Conservation (phyloP, 2,113 vertebrate genomes). For the Elachura formosa region DNA sequence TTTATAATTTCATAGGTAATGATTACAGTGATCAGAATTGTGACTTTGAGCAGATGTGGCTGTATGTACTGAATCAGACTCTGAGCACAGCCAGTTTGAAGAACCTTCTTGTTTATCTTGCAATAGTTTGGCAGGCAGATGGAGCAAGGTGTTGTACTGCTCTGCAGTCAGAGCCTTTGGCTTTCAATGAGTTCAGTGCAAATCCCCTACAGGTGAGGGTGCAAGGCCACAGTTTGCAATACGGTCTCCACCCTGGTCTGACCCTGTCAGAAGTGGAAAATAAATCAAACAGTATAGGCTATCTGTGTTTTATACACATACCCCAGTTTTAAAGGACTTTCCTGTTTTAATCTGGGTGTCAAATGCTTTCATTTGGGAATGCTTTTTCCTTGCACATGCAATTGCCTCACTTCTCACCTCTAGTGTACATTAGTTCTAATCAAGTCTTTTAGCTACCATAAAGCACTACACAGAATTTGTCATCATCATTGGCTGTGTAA, state of each 20-base stretch:
- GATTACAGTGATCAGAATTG: background rate
- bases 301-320: background rate
- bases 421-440: rapidly evolving
- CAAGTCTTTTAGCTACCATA: background rate
- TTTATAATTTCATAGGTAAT: background rate
- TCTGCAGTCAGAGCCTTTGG: background rate
- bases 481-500: background rate
- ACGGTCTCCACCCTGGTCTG: background rate
- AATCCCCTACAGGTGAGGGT: background rate
- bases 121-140: background rate
- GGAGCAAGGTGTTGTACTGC: background rate
- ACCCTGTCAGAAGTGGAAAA: background rate
- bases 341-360: background rate
- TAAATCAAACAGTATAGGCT: background rate
- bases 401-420: background rate
- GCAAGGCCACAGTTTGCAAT: background rate
- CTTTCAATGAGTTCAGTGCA: background rate
- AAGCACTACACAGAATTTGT: background rate
- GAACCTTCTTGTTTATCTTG: background rate
- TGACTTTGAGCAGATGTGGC: background rate
- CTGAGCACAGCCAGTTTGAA: background rate
- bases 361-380: background rate
- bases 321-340: background rate
- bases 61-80: background rate
- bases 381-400: rapidly evolving